A percentile compares a stretch with the other conserved stretches of the same genome.
These are phyloP conservation scores for Latrodectus elegans DNA, from an alignment of 2,888 invertebrate genomes.

Conservation along the genomic window DNA sequence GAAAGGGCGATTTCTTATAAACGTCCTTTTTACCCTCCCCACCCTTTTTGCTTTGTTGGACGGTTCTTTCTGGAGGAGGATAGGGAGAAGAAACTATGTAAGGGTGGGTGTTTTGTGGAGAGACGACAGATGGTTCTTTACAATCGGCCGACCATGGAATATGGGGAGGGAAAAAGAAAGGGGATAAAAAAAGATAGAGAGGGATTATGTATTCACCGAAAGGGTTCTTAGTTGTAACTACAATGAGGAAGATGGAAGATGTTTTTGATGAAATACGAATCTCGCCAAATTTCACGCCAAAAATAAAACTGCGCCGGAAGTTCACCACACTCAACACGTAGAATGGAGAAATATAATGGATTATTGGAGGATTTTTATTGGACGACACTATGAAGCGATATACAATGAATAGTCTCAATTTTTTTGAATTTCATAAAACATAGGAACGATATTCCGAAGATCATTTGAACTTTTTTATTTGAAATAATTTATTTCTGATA, in stretches of 20 bases:
- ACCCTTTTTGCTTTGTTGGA: background rate
- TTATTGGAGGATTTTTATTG: no score
- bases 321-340: background rate
- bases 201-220: background rate
- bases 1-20: constrained; percentile 57
- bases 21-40: background rate
- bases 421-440: no score
- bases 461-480: no score
- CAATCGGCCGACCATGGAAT: constrained; percentile 23
- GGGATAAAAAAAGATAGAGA: background rate
- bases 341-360: no score
- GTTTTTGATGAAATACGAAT: background rate
- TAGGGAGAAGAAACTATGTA: background rate
- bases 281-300: constrained; percentile 24
- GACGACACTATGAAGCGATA: no score
- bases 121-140: constrained; percentile 58
- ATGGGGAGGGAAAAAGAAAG: background rate
- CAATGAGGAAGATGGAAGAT: background rate
- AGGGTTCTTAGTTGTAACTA: constrained; percentile 15
- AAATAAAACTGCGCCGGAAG: background rate
- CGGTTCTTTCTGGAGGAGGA: background rate
- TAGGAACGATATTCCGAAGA: no score
- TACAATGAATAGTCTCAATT: no score
- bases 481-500: no score
- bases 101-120: constrained; percentile 40